A percentile compares a stretch with the other conserved stretches of the same genome.
These are phyloP conservation scores for Lophochroa leadbeateri DNA, from an alignment of 2,113 vertebrate genomes.

Conservation along the genomic window DNA sequence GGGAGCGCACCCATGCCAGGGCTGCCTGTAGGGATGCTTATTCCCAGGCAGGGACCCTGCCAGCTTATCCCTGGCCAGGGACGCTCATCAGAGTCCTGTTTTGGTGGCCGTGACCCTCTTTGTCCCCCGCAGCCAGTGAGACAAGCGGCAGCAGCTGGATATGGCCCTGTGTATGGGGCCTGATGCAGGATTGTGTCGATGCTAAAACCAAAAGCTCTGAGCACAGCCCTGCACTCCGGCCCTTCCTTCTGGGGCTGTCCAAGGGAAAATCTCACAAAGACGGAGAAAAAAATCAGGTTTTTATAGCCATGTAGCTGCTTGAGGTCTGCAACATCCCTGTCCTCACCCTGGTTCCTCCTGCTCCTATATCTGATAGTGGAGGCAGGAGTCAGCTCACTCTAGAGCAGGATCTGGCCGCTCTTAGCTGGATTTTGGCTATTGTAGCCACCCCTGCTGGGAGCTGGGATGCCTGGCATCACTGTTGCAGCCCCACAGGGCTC, in stretches of 20 bases:
- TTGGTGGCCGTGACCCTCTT: background rate
- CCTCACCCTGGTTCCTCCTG: background rate
- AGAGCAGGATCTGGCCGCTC: accelerated
- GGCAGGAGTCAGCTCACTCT: background rate
- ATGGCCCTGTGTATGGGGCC: accelerated
- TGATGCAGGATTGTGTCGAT: accelerated
- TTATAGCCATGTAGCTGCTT: accelerated
- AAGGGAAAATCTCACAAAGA: background rate
- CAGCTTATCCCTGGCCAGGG: background rate
- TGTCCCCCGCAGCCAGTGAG: background rate
- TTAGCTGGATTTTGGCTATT: background rate
- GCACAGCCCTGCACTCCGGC: accelerated
- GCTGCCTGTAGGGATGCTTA: background rate
- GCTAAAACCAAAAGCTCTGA: background rate
- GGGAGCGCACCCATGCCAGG: background rate
- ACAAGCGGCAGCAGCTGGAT: background rate
- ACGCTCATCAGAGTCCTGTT: background rate
- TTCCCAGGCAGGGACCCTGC: background rate
- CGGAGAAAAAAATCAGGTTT: accelerated
- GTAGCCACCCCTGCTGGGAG: background rate
- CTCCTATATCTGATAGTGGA: background rate
- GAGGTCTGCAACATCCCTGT: background rate
- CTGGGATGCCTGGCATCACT: accelerated
- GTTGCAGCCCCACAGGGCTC: background rate
- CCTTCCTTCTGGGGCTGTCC: background rate